A percentile compares a stretch with the other conserved stretches of the same genome.
These are phyloP conservation scores for Acipenser oxyrinchus DNA, from an alignment of 2,797 vertebrate genomes.

Conservation along the genomic window DNA sequence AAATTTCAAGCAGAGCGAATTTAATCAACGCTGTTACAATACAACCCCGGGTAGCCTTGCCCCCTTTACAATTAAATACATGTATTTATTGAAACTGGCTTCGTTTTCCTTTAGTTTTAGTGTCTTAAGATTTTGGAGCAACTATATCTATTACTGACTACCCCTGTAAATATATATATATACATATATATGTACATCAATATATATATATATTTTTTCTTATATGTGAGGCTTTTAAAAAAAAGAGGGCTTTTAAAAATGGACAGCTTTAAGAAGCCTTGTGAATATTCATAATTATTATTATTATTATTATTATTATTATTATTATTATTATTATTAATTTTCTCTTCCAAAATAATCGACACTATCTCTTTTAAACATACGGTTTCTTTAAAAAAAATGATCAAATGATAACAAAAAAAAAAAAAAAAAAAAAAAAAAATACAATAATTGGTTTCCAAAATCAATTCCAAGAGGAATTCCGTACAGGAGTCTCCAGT, in stretches of 20 bases:
- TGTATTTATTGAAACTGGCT: too few species aligned
- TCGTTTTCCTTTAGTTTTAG: too few species aligned
- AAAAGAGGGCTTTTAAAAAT: constrained; percentile 26
- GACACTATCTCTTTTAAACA: neutral
- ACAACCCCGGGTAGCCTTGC: too few species aligned
- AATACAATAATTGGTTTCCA: constrained; percentile 25
- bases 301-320: neutral
- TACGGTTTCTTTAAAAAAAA: constrained; percentile 12
- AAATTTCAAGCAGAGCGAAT: too few species aligned
- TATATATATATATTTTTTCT: neutral
- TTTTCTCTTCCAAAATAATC: neutral
- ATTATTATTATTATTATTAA: neutral
- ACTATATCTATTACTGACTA: too few species aligned
- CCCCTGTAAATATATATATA: neutral
- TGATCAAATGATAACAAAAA: constrained; percentile 4
- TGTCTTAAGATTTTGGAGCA: too few species aligned
- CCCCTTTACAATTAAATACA: too few species aligned
- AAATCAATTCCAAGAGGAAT: constrained; percentile 24
- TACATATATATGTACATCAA: neutral
- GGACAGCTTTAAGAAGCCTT: constrained; percentile 28
- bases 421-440: constrained; percentile 37
- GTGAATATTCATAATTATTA: neutral
- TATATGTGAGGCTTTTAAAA: constrained; percentile 1
- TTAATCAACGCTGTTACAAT: too few species aligned
- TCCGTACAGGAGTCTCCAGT: constrained; percentile 37